Percentiles rank a stretch among this genome's conserved stretches.
Evolutionary conservation across 2,888 invertebrate species (phyloP).

Genomic region (Hemithea aestivaria): DNA sequence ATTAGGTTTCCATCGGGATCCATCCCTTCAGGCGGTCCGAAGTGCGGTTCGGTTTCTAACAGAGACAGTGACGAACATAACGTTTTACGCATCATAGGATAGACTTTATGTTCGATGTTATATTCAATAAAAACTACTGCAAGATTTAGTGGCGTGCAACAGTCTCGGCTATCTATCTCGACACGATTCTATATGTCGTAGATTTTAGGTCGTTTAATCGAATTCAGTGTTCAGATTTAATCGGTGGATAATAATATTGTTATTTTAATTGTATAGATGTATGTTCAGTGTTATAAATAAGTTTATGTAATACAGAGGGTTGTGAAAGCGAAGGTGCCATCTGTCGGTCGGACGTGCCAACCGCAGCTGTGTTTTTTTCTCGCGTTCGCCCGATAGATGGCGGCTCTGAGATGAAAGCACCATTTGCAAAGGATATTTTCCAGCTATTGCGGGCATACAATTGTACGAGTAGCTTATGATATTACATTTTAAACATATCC

Average conservation of each 20-base stretch:
- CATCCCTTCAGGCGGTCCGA: constrained; percentile 18
- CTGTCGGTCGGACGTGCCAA: constrained; percentile 2
- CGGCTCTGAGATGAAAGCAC: constrained; percentile 21
- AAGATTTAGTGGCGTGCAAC: constrained; percentile 25
- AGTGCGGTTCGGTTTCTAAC: constrained; percentile 23
- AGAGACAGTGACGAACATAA: constrained; percentile 29
- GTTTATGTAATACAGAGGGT: constrained; percentile 33
- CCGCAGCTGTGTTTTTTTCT: not conserved
- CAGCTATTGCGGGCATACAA: constrained; percentile 30
- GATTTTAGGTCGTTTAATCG: constrained; percentile 20
- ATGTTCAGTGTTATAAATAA: constrained; percentile 17
- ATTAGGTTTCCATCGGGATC: constrained; percentile 23
- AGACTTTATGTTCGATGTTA: constrained; percentile 23
- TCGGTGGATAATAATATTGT: constrained; percentile 18
- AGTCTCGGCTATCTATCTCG: constrained; percentile 25
- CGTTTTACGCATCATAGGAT: constrained; percentile 12
- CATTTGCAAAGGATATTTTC: constrained; percentile 27
- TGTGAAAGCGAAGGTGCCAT: constrained; percentile 25
- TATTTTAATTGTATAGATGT: constrained; percentile 29
- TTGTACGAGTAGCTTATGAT: constrained; percentile 47
- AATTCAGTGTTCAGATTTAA: constrained; percentile 21
- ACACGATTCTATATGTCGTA: constrained; percentile 24
- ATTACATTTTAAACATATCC: constrained; percentile 63
- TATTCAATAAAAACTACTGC: constrained; percentile 18
- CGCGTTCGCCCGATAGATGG: not conserved